phyloP scores from a whole-genome alignment of 2,888 invertebrate species.

The Rutpela maculata region DNA sequence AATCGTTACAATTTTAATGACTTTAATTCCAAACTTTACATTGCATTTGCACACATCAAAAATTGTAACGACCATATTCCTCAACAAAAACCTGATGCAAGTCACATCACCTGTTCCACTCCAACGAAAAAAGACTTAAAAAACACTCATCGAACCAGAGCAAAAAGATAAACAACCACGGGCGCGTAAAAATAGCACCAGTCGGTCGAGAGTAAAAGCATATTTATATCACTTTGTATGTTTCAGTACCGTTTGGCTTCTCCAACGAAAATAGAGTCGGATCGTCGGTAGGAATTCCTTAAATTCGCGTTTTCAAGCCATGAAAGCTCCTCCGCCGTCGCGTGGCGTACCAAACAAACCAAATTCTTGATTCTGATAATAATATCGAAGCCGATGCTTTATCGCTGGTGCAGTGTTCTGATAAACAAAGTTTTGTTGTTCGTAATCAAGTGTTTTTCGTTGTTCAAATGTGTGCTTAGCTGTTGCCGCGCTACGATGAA shows the following conservation, averaged over 20 bases:
- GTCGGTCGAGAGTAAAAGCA: slow-evolving; percentile 8
- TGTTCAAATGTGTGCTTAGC: slow-evolving; percentile 50
- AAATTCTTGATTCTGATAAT: not conserved
- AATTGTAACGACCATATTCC: not conserved
- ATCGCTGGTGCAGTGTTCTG: slow-evolving; percentile 47
- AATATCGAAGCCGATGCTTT: slow-evolving; percentile 50
- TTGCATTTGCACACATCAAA: too few relatives aligned
- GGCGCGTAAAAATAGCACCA: not conserved
- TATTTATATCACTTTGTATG: slow-evolving; percentile 53
- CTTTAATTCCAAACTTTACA: too few relatives aligned
- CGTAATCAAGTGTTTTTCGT: slow-evolving; percentile 42
- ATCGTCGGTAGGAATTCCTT: not conserved
- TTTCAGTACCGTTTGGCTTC: slow-evolving; percentile 43
- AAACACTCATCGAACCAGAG: not conserved
- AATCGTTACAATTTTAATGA: too few relatives aligned
- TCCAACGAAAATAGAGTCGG: slow-evolving; percentile 7
- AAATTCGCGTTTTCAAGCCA: not conserved
- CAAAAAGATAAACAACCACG: slow-evolving; percentile 7
- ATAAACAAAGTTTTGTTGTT: slow-evolving; percentile 49
- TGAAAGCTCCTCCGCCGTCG: not conserved
- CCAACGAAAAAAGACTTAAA: not conserved
- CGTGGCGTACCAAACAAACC: not conserved
- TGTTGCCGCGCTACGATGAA: slow-evolving; percentile 51
- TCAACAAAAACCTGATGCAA: not conserved
- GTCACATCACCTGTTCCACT: not conserved